phyloP scores from a whole-genome alignment of 2,888 invertebrate genomes.

The Acrobasis repandana region DNA sequence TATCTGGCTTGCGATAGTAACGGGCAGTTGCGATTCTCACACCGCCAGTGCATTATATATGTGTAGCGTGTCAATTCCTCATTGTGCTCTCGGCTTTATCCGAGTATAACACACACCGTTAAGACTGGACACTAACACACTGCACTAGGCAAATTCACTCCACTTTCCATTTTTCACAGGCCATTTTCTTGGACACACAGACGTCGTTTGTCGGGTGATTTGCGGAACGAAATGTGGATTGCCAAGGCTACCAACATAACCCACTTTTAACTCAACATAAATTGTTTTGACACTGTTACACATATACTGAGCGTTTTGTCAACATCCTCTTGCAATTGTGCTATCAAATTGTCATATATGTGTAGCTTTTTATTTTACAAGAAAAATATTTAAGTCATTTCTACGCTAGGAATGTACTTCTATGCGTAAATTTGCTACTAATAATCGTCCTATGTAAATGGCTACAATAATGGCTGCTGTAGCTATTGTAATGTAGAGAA shows the following conservation, averaged over 20 bases:
- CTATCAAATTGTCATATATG: conserved; percentile 3
- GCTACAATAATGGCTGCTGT: too few relatives aligned
- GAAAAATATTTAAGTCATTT: background rate
- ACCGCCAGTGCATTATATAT: conserved; percentile 45
- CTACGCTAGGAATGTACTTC: conserved; percentile 22
- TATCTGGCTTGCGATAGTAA: conserved; percentile 54
- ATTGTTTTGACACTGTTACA: conserved; percentile 54
- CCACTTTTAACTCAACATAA: conserved; percentile 63
- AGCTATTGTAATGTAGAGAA: too few relatives aligned
- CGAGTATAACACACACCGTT: conserved; percentile 56
- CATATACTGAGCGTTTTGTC: conserved; percentile 20
- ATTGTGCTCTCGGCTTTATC: conserved; percentile 51
- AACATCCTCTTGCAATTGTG: conserved; percentile 13
- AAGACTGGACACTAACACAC: conserved; percentile 66
- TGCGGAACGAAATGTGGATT: conserved; percentile 65
- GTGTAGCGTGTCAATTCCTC: conserved; percentile 56
- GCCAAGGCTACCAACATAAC: conserved; percentile 59
- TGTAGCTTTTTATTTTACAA: background rate
- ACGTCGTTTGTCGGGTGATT: conserved; percentile 65
- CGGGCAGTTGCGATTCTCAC: conserved; percentile 60
- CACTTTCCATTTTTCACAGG: conserved; percentile 80
- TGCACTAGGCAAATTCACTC: conserved; percentile 74
- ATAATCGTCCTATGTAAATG: too few relatives aligned
- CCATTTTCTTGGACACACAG: conserved; percentile 66
- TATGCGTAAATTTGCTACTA: too few relatives aligned